These are phyloP conservation scores for Cinclus mexicanus DNA, from an alignment of 2,113 vertebrate species.

Conservation along the genomic window DNA sequence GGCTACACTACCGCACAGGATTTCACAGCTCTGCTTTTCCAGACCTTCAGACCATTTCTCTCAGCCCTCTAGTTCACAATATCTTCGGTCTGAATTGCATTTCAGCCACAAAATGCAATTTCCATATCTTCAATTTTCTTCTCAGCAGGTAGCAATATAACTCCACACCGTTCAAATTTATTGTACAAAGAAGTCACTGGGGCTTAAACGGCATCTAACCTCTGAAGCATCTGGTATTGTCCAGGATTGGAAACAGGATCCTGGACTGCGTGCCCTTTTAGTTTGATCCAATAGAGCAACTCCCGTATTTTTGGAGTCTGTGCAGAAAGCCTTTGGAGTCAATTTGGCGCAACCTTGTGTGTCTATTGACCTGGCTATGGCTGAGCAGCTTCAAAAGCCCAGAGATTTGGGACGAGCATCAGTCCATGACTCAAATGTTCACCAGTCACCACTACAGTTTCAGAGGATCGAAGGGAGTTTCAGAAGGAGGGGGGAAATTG, in stretches of 20 bases:
- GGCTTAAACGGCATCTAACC: conserved; percentile 38
- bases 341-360: not conserved
- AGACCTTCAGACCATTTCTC: not conserved
- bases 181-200: conserved; percentile 2
- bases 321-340: conserved; percentile 19
- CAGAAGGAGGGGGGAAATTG: not conserved
- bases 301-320: not conserved
- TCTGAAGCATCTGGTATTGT: conserved; percentile 19
- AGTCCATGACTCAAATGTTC: not conserved
- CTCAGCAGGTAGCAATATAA: conserved; percentile 45
- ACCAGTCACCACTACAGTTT: not conserved
- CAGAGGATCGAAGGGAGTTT: not conserved
- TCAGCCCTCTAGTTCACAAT: not conserved
- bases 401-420: not conserved
- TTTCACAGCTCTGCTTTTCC: not conserved
- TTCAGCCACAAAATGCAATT: conserved; percentile 50
- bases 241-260: not conserved
- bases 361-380: not conserved
- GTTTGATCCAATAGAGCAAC: not conserved
- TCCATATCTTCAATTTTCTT: conserved; percentile 66
- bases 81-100: conserved; percentile 33
- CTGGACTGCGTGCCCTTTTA: not conserved
- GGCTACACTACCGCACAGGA: conserved; percentile 44
- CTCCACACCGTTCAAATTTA: conserved; percentile 15
- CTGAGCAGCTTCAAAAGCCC: conserved; percentile 4